Evolutionary conservation across 2,797 vertebrate species (phyloP), one percentile per base, ranked within the genome.

Genomic region (Lepilemur septentrionalis): DNA sequence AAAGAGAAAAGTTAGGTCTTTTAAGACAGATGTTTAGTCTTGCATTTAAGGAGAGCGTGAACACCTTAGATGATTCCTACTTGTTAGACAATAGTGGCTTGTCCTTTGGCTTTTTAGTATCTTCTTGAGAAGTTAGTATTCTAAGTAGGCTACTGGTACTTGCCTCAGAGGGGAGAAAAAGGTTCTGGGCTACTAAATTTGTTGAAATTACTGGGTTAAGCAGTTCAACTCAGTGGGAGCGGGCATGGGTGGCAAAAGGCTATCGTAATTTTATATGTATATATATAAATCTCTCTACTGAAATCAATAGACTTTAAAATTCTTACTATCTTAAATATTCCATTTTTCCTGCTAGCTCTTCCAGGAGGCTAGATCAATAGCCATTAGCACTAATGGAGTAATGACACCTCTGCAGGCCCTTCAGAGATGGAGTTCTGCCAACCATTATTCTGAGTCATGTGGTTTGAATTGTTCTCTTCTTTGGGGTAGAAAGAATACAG

Each of bases 341-440:
- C 0, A 12, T 88, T 85, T 93, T 67, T 90, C 55, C 43, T 82
- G 0, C 32, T 43, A 0, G 32, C 32, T 92, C 63, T 85, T 12
- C 79, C 67, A 86, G 89, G 89, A 97, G 85, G 43, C 84, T 35
- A 15, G 96, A 98, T 98, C 98, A 20, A 98, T 98, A 98, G 8
- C 97, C 97, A 98, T 98, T 98, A 98, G 90, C 93, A 22, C 87
- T 97, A 95, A 96, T 96, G 97, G 91, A 97, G 91, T 78, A 20
- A 81, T 0, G 0, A 32, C 30, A 94, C 93, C 95, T 91, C 93
- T 76, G 79, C 73, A 93, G 94, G 65, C 93, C 93, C 81, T 94
- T 95, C 0, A 35, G 86, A 92, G 91, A 82, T 97, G 96, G 97
- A 97, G 30, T 25, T 82, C 55, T 97, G 96, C 98, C 97, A 98